Evolutionary conservation across 1,140 invertebrate genomes (phyloP).

Genomic region (Neocloeon triangulifer): DNA sequence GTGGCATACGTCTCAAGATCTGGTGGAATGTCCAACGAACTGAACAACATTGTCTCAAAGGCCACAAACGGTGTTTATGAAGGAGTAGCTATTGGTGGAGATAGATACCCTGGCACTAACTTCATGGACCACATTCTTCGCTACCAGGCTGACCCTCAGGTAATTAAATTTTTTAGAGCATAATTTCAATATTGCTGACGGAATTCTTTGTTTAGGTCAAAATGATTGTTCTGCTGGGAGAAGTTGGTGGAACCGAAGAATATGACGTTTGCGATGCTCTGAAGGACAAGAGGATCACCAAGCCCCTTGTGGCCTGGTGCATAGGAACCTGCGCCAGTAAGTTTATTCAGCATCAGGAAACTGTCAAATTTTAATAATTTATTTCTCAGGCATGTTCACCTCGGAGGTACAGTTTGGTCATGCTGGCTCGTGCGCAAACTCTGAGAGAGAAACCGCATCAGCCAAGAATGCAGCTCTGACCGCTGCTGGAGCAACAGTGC

Average conservation of each 20-base stretch:
- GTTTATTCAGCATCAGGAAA: constrained; percentile 6
- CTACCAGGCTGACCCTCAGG: constrained; percentile 40
- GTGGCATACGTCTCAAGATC: constrained; percentile 96
- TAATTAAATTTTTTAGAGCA: constrained; percentile 14
- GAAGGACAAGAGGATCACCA: constrained; percentile 58
- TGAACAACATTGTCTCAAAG: constrained; percentile 96
- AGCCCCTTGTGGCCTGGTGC: constrained; percentile 95
- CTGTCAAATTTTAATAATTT: constrained; percentile 6
- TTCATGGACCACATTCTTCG: constrained; percentile 96
- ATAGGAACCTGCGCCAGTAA: constrained; percentile 72
- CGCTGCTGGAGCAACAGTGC: constrained; percentile 70
- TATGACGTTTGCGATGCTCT: constrained; percentile 89
- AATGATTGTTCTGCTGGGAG: constrained; percentile 87
- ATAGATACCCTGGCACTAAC: constrained; percentile 93
- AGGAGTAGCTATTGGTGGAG: constrained; percentile 98
- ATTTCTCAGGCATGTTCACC: constrained; percentile 57
- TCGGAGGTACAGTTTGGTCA: constrained; percentile 99
- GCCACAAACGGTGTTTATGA: constrained; percentile 94
- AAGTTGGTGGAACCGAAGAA: constrained; percentile 98
- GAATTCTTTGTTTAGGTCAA: constrained; percentile 57
- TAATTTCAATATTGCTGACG: no score
- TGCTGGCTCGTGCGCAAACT: constrained; percentile 93
- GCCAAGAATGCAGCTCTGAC: constrained; percentile 77
- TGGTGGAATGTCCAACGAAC: constrained; percentile 98
- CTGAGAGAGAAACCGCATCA: constrained; percentile 78